Evolutionary conservation across 2,888 invertebrate species (phyloP).

Genomic region (Rhodophaea formosa): DNA sequence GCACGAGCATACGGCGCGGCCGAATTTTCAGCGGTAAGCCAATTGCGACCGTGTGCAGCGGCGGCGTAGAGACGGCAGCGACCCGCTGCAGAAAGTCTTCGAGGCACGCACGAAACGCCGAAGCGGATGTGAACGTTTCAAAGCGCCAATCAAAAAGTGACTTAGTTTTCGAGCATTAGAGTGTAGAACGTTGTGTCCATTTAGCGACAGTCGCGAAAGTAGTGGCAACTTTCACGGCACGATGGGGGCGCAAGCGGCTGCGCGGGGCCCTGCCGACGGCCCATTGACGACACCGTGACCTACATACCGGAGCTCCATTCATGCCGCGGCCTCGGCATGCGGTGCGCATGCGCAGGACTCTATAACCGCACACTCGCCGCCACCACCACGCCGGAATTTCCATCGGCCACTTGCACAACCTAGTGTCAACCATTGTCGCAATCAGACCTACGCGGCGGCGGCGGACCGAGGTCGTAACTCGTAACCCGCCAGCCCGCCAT

Average conservation of each 20-base stretch:
- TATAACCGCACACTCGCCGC: conserved; percentile 53
- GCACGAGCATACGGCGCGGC: conserved; percentile 76
- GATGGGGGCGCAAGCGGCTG: conserved; percentile 73
- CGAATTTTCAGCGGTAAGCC: conserved; percentile 52
- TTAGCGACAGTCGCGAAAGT: conserved; percentile 74
- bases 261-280: conserved; percentile 70
- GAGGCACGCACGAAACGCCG: conserved; percentile 66
- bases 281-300: conserved; percentile 81
- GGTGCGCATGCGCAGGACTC: conserved; percentile 64
- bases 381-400: conserved; percentile 67
- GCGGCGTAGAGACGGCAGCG: conserved; percentile 45
- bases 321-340: conserved; percentile 69
- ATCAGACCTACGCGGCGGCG: conserved; percentile 53
- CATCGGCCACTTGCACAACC: conserved; percentile 70
- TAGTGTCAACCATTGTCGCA: conserved; percentile 62
- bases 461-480: conserved; percentile 58
- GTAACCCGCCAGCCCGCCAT: conserved; percentile 35
- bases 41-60: conserved; percentile 49
- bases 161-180: conserved; percentile 67
- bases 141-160: conserved; percentile 61
- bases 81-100: conserved; percentile 52
- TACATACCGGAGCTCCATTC: conserved; percentile 78
- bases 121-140: conserved; percentile 76
- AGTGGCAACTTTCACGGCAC: conserved; percentile 78
- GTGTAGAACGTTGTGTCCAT: conserved; percentile 61